Evolutionary conservation across 2,797 vertebrate species (phyloP), one percentile per base, ranked within the genome.

Genomic region (Microctenopoma stevenorrisi): DNA sequence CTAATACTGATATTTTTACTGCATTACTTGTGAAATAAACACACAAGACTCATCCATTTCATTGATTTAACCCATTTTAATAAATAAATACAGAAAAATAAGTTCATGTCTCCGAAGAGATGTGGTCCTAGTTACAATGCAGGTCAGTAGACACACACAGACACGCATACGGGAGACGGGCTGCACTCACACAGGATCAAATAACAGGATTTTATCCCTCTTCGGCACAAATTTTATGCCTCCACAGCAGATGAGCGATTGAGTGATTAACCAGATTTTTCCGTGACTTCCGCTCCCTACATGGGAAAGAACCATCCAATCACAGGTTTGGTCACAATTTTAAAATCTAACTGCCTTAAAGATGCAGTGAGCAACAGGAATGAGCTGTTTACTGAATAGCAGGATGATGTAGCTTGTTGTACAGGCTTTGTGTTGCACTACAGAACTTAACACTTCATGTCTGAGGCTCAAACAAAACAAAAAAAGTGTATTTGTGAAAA

Each of bases 41-140:
- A 81, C 40, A 69, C 57, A 7, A 40, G 35, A 83, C 40, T 74
- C 43, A 54, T 4, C 4, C 8, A 33, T 44, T 1, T 9, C 15
- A 33, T 79, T 78, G 65, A 83, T 91, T 91, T 80, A 91, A 85
- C 85, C 50, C 3, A 47, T 91, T 95, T 95, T 94, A 94, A 93
- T 95, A 95, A 94, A 94, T 94, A 94, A 94, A 94, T 93, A 94
- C 82, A 94, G 74, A 90, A 93, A 94, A 93, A 94, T 93, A 94
- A 87, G 88, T 94, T 89, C 86, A 92, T 76, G 71, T 81, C 79
- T 85, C 76, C 78, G 61, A 68, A 72, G 70, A 85, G 81, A 78
- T 56, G 51, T 70, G 85, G 88, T 90, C 86, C 81, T 88, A 47
- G 85, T 87, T 90, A 83, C 74, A 88, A 84, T 88, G 82, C 88